Base-by-base conservation (phyloP, 2,888 invertebrate species). In the Acleris cristana region DNA sequence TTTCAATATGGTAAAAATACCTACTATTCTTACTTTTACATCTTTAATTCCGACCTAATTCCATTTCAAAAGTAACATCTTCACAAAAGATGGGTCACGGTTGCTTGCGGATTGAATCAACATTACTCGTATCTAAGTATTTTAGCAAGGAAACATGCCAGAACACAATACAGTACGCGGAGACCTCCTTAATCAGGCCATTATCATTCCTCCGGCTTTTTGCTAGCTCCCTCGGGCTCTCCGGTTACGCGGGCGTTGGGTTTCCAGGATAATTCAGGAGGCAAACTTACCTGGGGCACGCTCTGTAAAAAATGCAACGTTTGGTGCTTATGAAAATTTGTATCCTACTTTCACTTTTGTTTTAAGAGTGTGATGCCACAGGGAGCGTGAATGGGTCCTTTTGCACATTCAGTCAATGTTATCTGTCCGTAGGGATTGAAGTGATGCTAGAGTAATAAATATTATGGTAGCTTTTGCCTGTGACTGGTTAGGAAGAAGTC, bases 161-260 rank as follows among this genome's bases (percentile, higher is more conserved):
- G 23, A 48, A 44, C 40, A 62, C 61, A 57, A 62, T 53, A 34
- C 62, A 48, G 45, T 21, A 79, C 80, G 84, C 85, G 84, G 85
- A 85, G 86, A 83, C 85, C 81, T 81, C 83, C 83, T 84, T 88
- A 89, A 89, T 89, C 85, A 89, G 86, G 82, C 83, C 75, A 86
- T 89, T 89, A 88, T 87, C 84, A 88, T 89, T 89, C 88, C 72
- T 54, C 79, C 80, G 76, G 81, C 77, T 76, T 81, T 80, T 78
- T 78, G 76, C 76, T 74, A 58, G 73, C 70, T 77, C 75, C 70
- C 58, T 49, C 45, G 62, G 48, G 68, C 57, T 60, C 69, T 64
- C 67, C 64, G 59, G 69, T 69, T 67, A 54, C 64, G 19, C 49
- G 57, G 69, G 71, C 72, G 70, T 72, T 71, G 72, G 71, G 57